These are phyloP conservation scores for Hemistola chrysoprasaria DNA, from an alignment of 2,888 invertebrate genomes.

Conservation along the genomic window DNA sequence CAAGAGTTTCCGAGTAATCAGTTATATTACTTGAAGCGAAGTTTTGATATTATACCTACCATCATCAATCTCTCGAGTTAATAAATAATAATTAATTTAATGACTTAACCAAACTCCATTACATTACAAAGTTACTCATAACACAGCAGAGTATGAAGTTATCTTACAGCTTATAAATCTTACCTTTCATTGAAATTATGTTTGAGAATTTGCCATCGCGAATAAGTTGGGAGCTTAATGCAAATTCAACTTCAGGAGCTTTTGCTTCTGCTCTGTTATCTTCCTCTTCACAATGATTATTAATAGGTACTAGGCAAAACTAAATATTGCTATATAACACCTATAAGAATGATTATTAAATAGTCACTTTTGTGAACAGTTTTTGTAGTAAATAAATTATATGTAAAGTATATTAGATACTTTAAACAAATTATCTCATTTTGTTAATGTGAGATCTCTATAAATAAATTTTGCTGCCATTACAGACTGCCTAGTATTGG, in stretches of 20 bases:
- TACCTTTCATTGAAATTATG: constrained; percentile 20
- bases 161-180: constrained; percentile 22
- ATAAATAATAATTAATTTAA: constrained; percentile 45
- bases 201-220: constrained; percentile 11
- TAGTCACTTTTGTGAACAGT: too few species aligned
- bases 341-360: too few species aligned
- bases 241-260: not conserved
- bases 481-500: too few species aligned
- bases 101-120: constrained; percentile 49
- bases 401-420: too few species aligned
- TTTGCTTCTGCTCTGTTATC: not conserved
- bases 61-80: constrained; percentile 31
- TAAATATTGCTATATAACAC: too few species aligned
- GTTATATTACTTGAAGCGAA: constrained; percentile 24
- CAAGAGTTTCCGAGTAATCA: constrained; percentile 18
- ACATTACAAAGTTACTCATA: constrained; percentile 42
- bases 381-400: too few species aligned
- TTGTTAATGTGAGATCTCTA: too few species aligned
- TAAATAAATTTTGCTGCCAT: too few species aligned
- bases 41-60: constrained; percentile 21
- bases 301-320: too few species aligned
- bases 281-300: too few species aligned
- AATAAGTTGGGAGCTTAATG: constrained; percentile 3
- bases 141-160: constrained; percentile 22
- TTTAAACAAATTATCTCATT: too few species aligned